Base-by-base conservation (phyloP, 1,140 invertebrate species). In the Calliopsis andreniformis region DNA sequence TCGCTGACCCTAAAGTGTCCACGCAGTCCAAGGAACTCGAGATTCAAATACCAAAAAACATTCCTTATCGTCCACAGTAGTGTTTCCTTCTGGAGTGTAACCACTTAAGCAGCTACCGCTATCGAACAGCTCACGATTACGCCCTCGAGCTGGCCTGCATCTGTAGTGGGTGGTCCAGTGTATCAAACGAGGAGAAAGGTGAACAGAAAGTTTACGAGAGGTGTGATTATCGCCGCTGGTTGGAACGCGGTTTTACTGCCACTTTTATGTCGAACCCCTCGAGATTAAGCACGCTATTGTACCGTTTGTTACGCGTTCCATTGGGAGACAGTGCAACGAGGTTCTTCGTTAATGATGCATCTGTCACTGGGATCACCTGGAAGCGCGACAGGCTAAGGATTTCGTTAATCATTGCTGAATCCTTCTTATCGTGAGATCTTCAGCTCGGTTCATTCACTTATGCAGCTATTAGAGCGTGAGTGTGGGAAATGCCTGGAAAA, bases 151-250 rank as follows among this genome's bases (percentile, higher is more conserved):
- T 25, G 28, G 1, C 8, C 18, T 18, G 39, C 20, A 3, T 45
- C 69, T 79, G 14, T 30, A 23, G 59, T 69, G 69, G 49, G 64
- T 83, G 59, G 73, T 80, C 66, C 45, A 42, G 14, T 18, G 4
- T 25, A 1, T 49, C 35, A 12, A 49, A 30, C 20, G 45, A 1
- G 25, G 12, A 16, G 25, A 64, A 58, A 63, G 28, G 14, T 30
- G 66, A 42, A 55, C 25, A 20, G 2, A 18, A 20, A 45, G 51
- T 59, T 70, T 64, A 58, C 16, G 42, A 64, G 30, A 43, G 16
- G 10, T 12, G 51, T 53, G 67, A 58, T 70, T 78, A 80, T 56
- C 32, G 47, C 43, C 8, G 12, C 5, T 25, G 47, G 39, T 62
- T 23, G n/a, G 28, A 67, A 62, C 12, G 28, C 23, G 6, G 3